Conservation (phyloP, 2,888 invertebrate species). For the Synergus itoensis region DNA sequence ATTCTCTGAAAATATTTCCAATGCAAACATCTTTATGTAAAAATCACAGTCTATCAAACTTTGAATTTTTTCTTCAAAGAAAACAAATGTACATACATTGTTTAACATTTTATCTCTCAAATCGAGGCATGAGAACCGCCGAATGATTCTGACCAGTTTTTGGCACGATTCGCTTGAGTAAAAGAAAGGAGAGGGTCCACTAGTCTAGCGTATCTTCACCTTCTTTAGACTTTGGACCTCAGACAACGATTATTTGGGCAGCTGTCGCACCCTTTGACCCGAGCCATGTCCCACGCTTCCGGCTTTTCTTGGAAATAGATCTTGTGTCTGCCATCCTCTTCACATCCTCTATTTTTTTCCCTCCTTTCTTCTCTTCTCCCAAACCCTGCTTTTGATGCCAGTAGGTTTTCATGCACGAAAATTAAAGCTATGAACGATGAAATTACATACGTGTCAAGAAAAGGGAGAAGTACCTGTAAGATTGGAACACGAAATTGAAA, state of each 20-base stretch:
- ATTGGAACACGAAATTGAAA: not conserved
- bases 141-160: slow-evolving; percentile 46
- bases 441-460: slow-evolving; percentile 40
- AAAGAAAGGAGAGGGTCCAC: slow-evolving; percentile 46
- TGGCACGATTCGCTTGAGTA: slow-evolving; percentile 46
- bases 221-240: slow-evolving; percentile 51
- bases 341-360: slow-evolving; percentile 21
- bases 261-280: slow-evolving; percentile 59
- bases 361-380: slow-evolving; percentile 31
- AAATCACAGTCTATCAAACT: not conserved
- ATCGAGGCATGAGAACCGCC: slow-evolving; percentile 22
- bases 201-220: slow-evolving; percentile 48
- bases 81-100: too few relatives aligned
- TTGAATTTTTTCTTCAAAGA: not conserved
- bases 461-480: slow-evolving; percentile 29
- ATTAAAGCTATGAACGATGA: slow-evolving; percentile 24
- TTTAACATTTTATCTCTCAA: not conserved
- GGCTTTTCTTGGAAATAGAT: slow-evolving; percentile 58
- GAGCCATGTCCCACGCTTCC: slow-evolving; percentile 49
- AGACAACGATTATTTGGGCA: slow-evolving; percentile 61
- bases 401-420: slow-evolving; percentile 27
- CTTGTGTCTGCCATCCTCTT: slow-evolving; percentile 20
- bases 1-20: too few relatives aligned
- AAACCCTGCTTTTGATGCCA: slow-evolving; percentile 6
- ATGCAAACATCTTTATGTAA: not conserved